phyloP scores from a whole-genome alignment of 2,797 vertebrate species.

The Morus bassanus region DNA sequence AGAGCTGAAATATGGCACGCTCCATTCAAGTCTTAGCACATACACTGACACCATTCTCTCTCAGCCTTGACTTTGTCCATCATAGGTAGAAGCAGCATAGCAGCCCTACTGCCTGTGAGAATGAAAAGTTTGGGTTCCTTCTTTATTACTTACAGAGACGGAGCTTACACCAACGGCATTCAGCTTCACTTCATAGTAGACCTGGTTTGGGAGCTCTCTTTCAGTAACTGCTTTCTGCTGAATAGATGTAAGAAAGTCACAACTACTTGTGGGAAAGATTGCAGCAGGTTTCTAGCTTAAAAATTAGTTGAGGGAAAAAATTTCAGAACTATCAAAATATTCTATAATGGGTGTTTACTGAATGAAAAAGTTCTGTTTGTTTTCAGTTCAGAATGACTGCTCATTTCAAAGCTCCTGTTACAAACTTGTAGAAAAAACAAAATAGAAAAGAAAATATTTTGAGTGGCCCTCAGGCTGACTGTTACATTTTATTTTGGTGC shows the following conservation, averaged over 20 bases:
- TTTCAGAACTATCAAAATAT: not conserved
- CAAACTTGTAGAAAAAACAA: not conserved
- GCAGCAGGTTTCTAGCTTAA: not conserved
- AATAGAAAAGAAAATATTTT: not conserved
- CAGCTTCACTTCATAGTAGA: not conserved
- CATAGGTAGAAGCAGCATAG: not conserved
- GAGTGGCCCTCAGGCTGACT: not conserved
- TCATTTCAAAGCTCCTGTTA: not conserved
- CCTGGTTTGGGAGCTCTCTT: not conserved
- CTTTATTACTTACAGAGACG: not conserved
- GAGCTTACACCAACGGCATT: not conserved
- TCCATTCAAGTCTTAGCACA: not conserved
- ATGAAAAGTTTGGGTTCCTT: not conserved
- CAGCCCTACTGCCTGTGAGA: not conserved
- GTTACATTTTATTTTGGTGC: not conserved
- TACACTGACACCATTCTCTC: not conserved
- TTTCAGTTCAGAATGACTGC: not conserved
- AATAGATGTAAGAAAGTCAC: not conserved
- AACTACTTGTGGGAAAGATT: not conserved
- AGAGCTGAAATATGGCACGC: not conserved
- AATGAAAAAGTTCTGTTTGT: not conserved
- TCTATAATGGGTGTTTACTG: not conserved
- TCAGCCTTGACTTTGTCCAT: not conserved
- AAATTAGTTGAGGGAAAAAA: not conserved
- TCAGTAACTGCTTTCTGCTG: not conserved